These are phyloP conservation scores for Calidris pugnax DNA, from an alignment of 2,113 vertebrate species.

Conservation along the genomic window DNA sequence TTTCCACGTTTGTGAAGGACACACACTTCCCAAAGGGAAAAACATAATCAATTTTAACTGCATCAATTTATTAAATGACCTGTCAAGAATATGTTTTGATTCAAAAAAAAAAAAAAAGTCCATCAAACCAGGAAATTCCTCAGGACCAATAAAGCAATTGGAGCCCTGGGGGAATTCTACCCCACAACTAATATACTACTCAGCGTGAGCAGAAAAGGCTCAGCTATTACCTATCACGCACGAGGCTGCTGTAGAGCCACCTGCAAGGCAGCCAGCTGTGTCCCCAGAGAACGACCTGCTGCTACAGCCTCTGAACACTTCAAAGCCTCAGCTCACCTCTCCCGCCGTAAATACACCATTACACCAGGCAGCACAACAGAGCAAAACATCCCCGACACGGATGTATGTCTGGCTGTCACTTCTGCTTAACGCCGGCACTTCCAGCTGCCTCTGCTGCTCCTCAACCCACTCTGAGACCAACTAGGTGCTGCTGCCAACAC, in stretches of 20 bases:
- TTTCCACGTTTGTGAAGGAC: background rate
- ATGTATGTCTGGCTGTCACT: background rate
- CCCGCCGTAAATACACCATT: background rate
- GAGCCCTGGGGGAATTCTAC: background rate
- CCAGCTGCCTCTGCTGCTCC: background rate
- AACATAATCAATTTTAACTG: background rate
- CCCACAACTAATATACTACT: background rate
- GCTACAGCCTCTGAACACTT: conserved; percentile 40
- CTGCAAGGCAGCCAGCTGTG: conserved; percentile 36
- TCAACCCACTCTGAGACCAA: background rate
- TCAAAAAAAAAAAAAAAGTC: background rate
- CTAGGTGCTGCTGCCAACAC: conserved; percentile 23
- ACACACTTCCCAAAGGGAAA: background rate
- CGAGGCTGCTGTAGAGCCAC: conserved; percentile 29
- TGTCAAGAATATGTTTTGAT: background rate
- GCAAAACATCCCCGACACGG: background rate
- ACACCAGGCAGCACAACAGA: conserved; percentile 20
- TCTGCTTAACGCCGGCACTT: background rate
- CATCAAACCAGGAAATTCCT: background rate
- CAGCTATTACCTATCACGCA: background rate
- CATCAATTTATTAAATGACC: conserved; percentile 36
- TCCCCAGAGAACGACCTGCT: conserved; percentile 16
- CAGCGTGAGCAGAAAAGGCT: conserved; percentile 1
- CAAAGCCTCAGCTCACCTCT: conserved; percentile 10
- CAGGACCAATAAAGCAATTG: background rate